These are phyloP conservation scores for Anguilla marmorata DNA, from an alignment of 2,797 vertebrate genomes.

Conservation along the genomic window DNA sequence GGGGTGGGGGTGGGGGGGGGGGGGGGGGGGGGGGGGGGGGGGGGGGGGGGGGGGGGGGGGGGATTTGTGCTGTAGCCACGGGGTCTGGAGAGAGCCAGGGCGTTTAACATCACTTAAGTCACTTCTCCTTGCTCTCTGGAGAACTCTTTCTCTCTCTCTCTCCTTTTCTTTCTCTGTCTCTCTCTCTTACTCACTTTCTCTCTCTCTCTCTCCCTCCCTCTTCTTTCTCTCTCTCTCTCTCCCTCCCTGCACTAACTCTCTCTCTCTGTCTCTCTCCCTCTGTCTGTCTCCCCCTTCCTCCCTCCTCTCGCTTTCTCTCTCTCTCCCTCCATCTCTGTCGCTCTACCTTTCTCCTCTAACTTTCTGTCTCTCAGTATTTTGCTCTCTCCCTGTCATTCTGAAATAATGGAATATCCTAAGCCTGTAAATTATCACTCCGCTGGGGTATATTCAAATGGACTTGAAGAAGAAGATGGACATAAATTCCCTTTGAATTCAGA, in stretches of 20 bases:
- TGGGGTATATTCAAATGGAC: too few species aligned
- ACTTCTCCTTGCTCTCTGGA: constrained; percentile 66
- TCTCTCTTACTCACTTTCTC: constrained; percentile 32
- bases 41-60: constrained; percentile 57
- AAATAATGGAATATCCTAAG: too few species aligned
- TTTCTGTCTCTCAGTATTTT: too few species aligned
- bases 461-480: too few species aligned
- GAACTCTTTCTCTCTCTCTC: constrained; percentile 66
- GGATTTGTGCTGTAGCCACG: constrained; percentile 63
- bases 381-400: too few species aligned
- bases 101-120: constrained; percentile 77
- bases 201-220: constrained; percentile 35
- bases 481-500: neutral
- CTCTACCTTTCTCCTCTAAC: too few species aligned
- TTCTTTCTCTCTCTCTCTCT: constrained; percentile 55
- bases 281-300: too few species aligned
- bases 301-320: too few species aligned
- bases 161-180: constrained; percentile 19
- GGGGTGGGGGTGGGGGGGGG: constrained; percentile 24
- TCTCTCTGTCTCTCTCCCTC: too few species aligned
- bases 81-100: constrained; percentile 74
- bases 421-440: too few species aligned
- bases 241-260: constrained; percentile 56
- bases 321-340: too few species aligned
- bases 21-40: constrained; percentile 36